Base-by-base conservation (phyloP, 2,113 vertebrate genomes). In the Lipotes vexillifer region DNA sequence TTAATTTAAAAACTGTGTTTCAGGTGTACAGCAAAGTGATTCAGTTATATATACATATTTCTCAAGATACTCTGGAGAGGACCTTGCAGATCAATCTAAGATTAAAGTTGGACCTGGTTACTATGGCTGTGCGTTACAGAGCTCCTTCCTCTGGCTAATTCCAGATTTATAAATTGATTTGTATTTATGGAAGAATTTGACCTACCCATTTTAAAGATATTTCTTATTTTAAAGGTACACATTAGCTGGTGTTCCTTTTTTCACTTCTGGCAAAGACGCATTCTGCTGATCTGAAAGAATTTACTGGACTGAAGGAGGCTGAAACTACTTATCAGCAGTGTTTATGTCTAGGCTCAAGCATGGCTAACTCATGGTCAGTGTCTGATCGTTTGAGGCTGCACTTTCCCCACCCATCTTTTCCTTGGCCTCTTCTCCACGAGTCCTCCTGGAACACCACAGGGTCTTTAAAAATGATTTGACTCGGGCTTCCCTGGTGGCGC, bases 81-180 rank as follows among this genome's bases (percentile, higher is more conserved):
- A 38, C 11, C 2, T 6, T 6, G 0, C 46, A 44, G 11, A 15
- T 12, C 0, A 0, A 59, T 4, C 0, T 2, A 0, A 0, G 82
- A 96, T 44, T 63, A 71, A 23, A 41, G 0, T 52, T 0, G 63
- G 81, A 44, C 69, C 68, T 0, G 0, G 6, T 59, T 93, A 36
- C 52, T 63, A 80, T 25, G 29, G 0, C 0, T 66, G 12, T 9
- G 0, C 27, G 0, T 15, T 38, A 29, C 5, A 57, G 68, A 72
- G 78, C 59, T 77, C 29, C 29, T 36, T 89, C 18, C 71, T 88
- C 52, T 80, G 38, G 49, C 27, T 36, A 71, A 83, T 82, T 86
- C 25, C n/a, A 36, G 46, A 95, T 81, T 71, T 93, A 9, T 69
- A 6, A n/a, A n/a, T 75, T 38, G 80, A 46, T 74, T 78, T 89